Evolutionary conservation across 35 echinoderm and acorn worm genomes (phyloP), one percentile per base, ranked within the genome.

Genomic region (Heliocidaris tuberculata): DNA sequence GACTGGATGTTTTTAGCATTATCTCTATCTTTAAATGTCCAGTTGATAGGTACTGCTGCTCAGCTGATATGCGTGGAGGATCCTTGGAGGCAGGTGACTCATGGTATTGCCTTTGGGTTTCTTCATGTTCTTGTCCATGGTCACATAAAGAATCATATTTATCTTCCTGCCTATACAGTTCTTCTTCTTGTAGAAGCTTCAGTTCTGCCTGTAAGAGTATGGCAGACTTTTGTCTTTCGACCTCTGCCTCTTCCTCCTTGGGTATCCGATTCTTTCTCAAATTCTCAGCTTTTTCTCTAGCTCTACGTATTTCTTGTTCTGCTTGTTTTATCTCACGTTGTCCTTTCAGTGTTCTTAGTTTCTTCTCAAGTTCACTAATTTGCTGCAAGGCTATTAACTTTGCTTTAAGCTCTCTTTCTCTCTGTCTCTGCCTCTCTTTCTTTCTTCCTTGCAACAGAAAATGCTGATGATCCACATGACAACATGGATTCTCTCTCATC

Each of bases 131-230:
- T 52, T 86, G 85, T 31, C 6, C 85, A 30, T 0, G 85, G 21
- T 86, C 85, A 86, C 31, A 17, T 9, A 71, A 10, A 24, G 61
- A 71, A 24, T 24, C 61, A 71, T 71, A 10, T 71, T 17, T 86
- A 31, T 7, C 85, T 86, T 21, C 4, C 16, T n/a, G 4, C 21
- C 15, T 31, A 2, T 86, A 19, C 9, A 5, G 85, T 19, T 86
- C 85, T 86, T 86, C 85, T 31, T 86, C 9, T 86, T 86, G 85
- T 31, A 86, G 85, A 31, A 86, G 85, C 85, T 86, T 86, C 31
- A 86, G 21, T 86, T 86, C 85, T 10, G 85, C 85, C 21, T 86
- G 85, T 0, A 86, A 31, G 24, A 86, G 85, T 13, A 86, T 86
- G 17, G 85, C 31, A 31, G 85, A 13, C 85, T 86, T 86, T 86